Evolutionary conservation across 2,888 invertebrate genomes (phyloP), one percentile per base, ranked within the genome.

Genomic region (Muscina levida): DNA sequence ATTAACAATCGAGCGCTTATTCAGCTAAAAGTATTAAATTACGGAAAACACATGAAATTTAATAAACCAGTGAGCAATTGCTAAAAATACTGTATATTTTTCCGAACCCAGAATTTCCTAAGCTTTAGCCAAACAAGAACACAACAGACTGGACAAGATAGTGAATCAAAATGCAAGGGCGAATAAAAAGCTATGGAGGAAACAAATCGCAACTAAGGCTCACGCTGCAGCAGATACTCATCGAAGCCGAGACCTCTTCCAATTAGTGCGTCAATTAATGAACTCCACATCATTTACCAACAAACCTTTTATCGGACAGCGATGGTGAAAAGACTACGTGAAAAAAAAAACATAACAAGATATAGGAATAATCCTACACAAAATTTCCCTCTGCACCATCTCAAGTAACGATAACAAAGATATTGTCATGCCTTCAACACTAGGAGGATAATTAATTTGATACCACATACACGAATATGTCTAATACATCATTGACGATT

Each of bases 201-300:
- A n/a, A 24, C 24, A 46, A 65, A 65, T 46, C n/a, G 65, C 46
- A 44, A 42, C 13, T 13, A 44, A 62, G 2, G 5, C 62, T 8
- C 62, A 42, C 3, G 42, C 22, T 42, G 42, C 59, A 31, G 44
- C 44, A 44, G 44, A 44, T n/a, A 44, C 44, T 13, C 44, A 44
- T 13, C 44, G 44, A 8, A 44, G 44, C 11, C 44, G 44, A 10
- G 44, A 44, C 44, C 44, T 44, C n/a, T 44, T 11, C 44, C 44
- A 8, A 44, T 44, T 13, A 44, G 44, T 44, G 10, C 44, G 44
- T 44, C n/a, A 44, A 44, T 44, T 44, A 44, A 44, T n/a, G 44
- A 13, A n/a, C 44, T 44, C 44, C 44, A 44, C 44, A 44, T 44
- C 11, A 4, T 44, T 11, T n/a, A 44, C 44, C 44, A 44, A 4